phyloP scores from a whole-genome alignment of 2,797 vertebrate genomes.

The Smutsia gigantea region DNA sequence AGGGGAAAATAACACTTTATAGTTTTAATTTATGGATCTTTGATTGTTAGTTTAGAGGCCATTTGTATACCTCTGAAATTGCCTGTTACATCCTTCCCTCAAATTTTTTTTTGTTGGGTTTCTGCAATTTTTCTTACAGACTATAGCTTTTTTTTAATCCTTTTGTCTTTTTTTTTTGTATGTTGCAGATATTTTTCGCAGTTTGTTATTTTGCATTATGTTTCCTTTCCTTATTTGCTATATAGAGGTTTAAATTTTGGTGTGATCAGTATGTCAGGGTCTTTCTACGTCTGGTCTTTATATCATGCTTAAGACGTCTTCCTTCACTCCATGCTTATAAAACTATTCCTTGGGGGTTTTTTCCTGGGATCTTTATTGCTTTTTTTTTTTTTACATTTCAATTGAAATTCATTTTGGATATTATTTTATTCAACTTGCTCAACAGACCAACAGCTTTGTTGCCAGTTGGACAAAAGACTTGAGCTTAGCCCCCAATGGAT shows the following conservation, averaged over 20 bases:
- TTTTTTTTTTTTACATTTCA: background rate
- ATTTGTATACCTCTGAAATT: background rate
- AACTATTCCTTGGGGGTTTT: background rate
- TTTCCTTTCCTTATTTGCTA: background rate
- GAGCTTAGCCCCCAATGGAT: background rate
- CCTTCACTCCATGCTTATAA: background rate
- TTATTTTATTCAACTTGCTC: background rate
- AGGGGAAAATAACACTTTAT: background rate
- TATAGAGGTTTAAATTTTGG: background rate
- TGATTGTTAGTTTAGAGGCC: conserved; percentile 6
- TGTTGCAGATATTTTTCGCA: background rate
- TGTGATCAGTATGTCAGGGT: background rate
- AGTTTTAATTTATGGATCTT: background rate
- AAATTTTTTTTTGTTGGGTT: background rate
- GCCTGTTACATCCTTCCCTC: background rate
- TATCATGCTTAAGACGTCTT: background rate
- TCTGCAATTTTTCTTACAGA: background rate
- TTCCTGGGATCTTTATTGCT: background rate
- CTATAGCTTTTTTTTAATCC: background rate
- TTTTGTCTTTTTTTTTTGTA: background rate
- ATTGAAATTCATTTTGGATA: background rate
- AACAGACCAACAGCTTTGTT: background rate
- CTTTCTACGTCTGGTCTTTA: background rate
- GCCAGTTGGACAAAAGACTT: background rate
- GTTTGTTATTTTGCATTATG: background rate